Conservation (phyloP, 2,113 vertebrate species). For the Varanus salvator region DNA sequence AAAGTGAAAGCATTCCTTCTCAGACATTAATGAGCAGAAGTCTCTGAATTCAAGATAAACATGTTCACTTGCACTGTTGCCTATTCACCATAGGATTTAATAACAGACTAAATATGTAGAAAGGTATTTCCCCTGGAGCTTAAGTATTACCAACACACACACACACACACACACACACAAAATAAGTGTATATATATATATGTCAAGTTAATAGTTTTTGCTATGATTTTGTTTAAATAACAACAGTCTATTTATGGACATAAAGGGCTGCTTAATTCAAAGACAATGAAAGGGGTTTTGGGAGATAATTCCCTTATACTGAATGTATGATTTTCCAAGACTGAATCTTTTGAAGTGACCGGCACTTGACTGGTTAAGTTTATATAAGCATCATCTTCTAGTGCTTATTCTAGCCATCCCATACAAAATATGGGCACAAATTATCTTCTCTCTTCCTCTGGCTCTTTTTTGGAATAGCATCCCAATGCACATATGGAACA, state of each 20-base stretch:
- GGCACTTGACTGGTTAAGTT: background rate
- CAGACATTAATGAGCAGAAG: background rate
- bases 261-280: constrained; percentile 25
- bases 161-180: too few relatives aligned
- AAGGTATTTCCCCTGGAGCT: background rate
- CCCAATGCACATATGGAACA: background rate
- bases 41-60: background rate
- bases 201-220: background rate
- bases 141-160: background rate
- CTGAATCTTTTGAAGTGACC: background rate
- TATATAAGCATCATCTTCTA: background rate
- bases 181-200: background rate
- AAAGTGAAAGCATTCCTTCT: background rate
- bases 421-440: background rate
- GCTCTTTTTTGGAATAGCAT: too few relatives aligned
- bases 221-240: constrained; percentile 16
- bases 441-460: too few relatives aligned
- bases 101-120: background rate
- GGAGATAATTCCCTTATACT: background rate
- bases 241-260: constrained; percentile 17
- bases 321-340: background rate
- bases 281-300: background rate
- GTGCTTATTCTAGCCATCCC: background rate
- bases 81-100: background rate
- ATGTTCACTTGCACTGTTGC: background rate